A percentile compares a stretch with the other conserved stretches of the same genome.
phyloP scores from a whole-genome alignment of 1,140 invertebrate genomes.

The Triops longicaudatus region DNA sequence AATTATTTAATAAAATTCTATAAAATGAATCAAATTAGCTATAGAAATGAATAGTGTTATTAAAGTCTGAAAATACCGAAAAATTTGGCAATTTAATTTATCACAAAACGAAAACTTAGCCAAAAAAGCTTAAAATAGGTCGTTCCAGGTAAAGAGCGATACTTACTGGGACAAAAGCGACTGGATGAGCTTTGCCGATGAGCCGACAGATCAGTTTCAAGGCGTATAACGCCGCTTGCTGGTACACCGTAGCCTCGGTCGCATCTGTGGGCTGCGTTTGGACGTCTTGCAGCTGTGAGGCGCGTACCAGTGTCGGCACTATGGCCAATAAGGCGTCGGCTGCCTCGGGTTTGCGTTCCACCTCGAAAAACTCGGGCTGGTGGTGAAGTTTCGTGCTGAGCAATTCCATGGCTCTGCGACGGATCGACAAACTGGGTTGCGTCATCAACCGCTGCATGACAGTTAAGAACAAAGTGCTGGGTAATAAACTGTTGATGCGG shows the following conservation, averaged over 20 bases:
- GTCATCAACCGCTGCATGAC: conserved; percentile 47
- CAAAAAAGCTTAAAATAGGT: too few species aligned
- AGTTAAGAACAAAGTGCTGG: conserved; percentile 62
- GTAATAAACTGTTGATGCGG: conserved; percentile 57
- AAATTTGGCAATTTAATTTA: too few species aligned
- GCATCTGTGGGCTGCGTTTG: conserved; percentile 33
- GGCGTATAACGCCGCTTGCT: conserved; percentile 70
- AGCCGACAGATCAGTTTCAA: conserved; percentile 65
- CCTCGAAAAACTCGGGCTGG: conserved; percentile 49
- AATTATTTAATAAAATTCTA: too few species aligned
- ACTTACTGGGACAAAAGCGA: conserved; percentile 30
- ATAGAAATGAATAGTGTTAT: too few species aligned
- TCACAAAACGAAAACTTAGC: too few species aligned
- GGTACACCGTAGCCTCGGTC: conserved; percentile 53
- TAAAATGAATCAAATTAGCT: too few species aligned
- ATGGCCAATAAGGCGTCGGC: conserved; percentile 46
- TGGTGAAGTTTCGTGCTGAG: conserved; percentile 67
- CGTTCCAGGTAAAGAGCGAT: too few species aligned
- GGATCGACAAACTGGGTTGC: conserved; percentile 57
- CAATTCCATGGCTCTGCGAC: conserved; percentile 71
- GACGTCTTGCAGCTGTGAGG: conserved; percentile 36
- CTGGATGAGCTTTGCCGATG: conserved; percentile 27
- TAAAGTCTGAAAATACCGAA: too few species aligned
- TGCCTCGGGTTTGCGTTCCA: conserved; percentile 38
- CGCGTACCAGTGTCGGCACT: conserved; percentile 47